phyloP scores from a whole-genome alignment of 2,797 vertebrate species.

The Pitangus sulphuratus region DNA sequence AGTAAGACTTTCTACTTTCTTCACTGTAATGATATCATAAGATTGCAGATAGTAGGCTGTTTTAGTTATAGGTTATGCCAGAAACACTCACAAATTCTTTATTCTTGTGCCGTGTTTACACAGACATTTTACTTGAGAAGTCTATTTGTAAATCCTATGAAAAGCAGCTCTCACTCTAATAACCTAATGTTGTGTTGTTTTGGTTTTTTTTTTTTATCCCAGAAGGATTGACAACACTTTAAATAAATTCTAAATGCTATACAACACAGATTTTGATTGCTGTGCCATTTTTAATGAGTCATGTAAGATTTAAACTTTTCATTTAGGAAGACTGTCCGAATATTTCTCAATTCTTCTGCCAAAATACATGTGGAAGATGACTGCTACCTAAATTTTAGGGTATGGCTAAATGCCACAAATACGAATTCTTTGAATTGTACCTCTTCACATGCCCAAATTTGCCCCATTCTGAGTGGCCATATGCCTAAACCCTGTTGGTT shows the following conservation, averaged over 20 bases:
- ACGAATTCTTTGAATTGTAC: neutral
- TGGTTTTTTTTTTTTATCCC: neutral
- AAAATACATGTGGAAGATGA: neutral
- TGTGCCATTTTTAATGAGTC: neutral
- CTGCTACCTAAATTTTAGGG: neutral
- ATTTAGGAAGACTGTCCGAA: neutral
- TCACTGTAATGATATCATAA: neutral
- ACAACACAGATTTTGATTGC: neutral
- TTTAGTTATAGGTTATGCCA: neutral
- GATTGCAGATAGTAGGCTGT: neutral
- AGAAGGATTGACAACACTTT: neutral
- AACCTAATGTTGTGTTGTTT: neutral
- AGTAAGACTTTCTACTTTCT: neutral
- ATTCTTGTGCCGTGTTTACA: neutral
- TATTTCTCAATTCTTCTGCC: neutral
- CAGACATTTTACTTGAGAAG: neutral
- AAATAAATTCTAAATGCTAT: neutral
- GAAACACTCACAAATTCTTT: neutral
- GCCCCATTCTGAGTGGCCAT: neutral
- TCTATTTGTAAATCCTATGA: neutral
- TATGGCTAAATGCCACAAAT: neutral
- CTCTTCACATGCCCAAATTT: neutral
- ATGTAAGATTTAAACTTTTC: neutral
- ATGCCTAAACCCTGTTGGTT: neutral
- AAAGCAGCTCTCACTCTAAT: neutral